Evolutionary conservation across 2,113 vertebrate species (phyloP).

Genomic region (Gymnocephalus cernua): DNA sequence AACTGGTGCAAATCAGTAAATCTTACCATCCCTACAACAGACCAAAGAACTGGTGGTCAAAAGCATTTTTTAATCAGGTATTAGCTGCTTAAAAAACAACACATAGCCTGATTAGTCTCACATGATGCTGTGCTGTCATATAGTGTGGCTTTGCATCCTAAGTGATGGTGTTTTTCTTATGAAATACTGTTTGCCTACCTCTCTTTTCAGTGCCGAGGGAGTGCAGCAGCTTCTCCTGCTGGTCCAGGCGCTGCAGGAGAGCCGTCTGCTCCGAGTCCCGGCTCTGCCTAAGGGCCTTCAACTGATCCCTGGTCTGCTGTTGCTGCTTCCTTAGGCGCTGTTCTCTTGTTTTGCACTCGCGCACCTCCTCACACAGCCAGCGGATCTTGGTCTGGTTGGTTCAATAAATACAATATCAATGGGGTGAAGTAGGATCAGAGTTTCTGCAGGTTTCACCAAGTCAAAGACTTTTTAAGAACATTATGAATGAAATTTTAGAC

Average conservation of each 20-base stretch:
- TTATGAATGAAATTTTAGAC: no score
- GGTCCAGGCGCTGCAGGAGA: constrained; percentile 88
- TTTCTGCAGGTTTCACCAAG: no score
- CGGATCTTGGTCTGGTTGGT: constrained; percentile 76
- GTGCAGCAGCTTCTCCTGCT: constrained; percentile 89
- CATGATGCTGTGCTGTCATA: constrained; percentile 1
- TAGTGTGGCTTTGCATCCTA: neutral
- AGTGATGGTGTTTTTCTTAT: constrained; percentile 2
- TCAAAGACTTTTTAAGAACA: no score
- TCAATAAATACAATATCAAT: neutral
- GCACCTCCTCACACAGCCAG: constrained; percentile 94
- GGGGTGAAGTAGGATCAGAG: neutral
- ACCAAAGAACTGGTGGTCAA: constrained; percentile 1
- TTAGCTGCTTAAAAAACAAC: constrained; percentile 19
- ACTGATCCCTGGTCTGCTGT: constrained; percentile 86
- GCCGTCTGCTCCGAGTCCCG: constrained; percentile 85
- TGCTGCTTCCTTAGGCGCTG: constrained; percentile 84
- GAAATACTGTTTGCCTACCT: constrained; percentile 79
- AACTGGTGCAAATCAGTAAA: no score
- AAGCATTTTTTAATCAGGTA: neutral
- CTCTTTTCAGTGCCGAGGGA: constrained; percentile 89
- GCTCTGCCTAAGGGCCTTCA: constrained; percentile 84
- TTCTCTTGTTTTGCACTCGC: constrained; percentile 86
- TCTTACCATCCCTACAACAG: neutral
- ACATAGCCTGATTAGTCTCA: constrained; percentile 1